Evolutionary conservation across 2,888 invertebrate genomes (phyloP), one percentile per base, ranked within the genome.

Genomic region (Branchinecta sandiegonensis): DNA sequence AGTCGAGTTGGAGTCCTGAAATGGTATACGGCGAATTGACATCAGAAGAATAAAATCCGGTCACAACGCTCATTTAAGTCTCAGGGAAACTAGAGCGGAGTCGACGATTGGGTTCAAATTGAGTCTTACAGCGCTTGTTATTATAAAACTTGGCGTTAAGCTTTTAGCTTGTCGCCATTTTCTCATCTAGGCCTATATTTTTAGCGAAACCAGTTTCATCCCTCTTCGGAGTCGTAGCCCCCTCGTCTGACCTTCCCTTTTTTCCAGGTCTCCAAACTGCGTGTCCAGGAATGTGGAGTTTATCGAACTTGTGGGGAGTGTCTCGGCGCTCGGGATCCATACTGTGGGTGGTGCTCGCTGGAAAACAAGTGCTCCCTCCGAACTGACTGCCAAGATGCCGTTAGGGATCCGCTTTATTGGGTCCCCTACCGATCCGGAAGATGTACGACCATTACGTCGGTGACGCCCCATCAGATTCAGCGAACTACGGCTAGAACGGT

Each of bases 301-400:
- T 93, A 92, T 80, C 86, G 86, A 78, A 90, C 90, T 70, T 94
- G 94, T 79, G 85, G 88, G 79, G 90, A 90, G 75, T 95, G 94
- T 79, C 84, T 95, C 72, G 90, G 90, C 74, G 93, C 92, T 72
- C 89, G 90, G 78, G 94, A 95, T 82, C 95, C 95, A 0, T 95
- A 94, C 78, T 96, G 95, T 79, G 95, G 95, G 71, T 95, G 95
- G 95, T 95, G 95, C 81, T 92, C 93, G 50, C 80, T 94, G 73
- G 94, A 94, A 80, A 94, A 94, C 80, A 94, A 92, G 83, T 96
- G 96, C 79, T 94, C 91, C 75, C 81, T 94, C 70, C 84, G 91
- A 72, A 89, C 90, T 68, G 91, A 90, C 76, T 96, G 96, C 78
- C 89, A 90, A 76, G 91, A 78, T 65, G 90, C 92, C 73, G 91